Evolutionary conservation across 1,140 invertebrate genomes (phyloP).

Genomic region (Mercenaria mercenaria): DNA sequence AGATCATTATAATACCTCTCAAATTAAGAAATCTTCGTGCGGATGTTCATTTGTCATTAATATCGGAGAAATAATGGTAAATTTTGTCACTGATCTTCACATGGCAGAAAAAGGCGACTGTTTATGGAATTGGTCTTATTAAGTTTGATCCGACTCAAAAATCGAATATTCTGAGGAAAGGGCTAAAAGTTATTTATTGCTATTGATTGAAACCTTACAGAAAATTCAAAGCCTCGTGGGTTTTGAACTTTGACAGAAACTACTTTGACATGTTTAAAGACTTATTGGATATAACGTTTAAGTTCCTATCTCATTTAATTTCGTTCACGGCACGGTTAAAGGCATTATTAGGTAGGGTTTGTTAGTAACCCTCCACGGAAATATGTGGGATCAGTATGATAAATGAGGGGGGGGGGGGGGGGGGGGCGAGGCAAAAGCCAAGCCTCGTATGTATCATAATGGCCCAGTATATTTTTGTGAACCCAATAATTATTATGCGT

Average conservation of each 20-base stretch:
- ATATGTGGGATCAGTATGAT: too few species aligned
- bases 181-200: conserved; percentile 7
- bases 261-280: neutral
- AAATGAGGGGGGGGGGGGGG: too few species aligned
- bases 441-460: too few species aligned
- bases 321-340: too few species aligned
- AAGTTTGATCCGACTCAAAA: conserved; percentile 26
- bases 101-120: conserved; percentile 7
- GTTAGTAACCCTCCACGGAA: too few species aligned
- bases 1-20: conserved; percentile 60
- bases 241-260: neutral
- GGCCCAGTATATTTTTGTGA: too few species aligned
- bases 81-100: conserved; percentile 46
- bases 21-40: conserved; percentile 41
- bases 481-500: too few species aligned
- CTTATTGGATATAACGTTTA: neutral
- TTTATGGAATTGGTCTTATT: conserved; percentile 40
- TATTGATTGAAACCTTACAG: neutral
- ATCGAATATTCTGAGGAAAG: conserved; percentile 1
- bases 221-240: neutral
- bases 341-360: too few species aligned
- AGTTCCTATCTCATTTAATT: too few species aligned
- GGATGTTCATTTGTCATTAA: conserved; percentile 41
- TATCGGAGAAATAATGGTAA: conserved; percentile 61
- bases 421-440: too few species aligned